Conservation (phyloP, 2,888 invertebrate genomes). For the Agonum fuliginosum region DNA sequence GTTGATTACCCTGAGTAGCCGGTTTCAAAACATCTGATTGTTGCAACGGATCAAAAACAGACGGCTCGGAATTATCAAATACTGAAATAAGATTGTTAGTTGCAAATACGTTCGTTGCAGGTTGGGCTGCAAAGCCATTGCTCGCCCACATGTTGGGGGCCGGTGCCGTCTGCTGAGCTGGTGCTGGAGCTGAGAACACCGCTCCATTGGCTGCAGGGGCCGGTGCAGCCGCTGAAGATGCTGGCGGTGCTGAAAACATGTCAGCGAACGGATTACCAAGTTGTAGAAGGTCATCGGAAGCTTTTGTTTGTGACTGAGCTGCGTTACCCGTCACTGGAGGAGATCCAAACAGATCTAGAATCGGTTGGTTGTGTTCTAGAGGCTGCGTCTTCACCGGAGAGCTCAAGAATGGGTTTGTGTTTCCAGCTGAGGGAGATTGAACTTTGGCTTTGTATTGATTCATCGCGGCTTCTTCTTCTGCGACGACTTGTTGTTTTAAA, state of each 20-base stretch:
- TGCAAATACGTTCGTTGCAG: conserved; percentile 62
- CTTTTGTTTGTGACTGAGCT: conserved; percentile 74
- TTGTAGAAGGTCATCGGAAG: conserved; percentile 91
- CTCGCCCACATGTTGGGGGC: conserved; percentile 67
- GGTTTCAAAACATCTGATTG: conserved; percentile 78
- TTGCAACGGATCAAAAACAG: conserved; percentile 76
- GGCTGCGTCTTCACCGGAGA: conserved; percentile 73
- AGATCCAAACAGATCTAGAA: conserved; percentile 89
- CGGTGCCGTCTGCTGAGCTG: conserved; percentile 64
- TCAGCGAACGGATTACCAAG: conserved; percentile 95
- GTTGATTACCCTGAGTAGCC: conserved; percentile 66
- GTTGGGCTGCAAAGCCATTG: conserved; percentile 67
- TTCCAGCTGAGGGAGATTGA: conserved; percentile 83
- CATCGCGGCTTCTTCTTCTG: conserved; percentile 97
- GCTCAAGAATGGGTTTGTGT: conserved; percentile 91
- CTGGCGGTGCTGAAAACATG: conserved; percentile 72
- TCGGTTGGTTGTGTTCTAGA: conserved; percentile 73
- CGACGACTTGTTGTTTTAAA: conserved; percentile 89
- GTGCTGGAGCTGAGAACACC: conserved; percentile 65
- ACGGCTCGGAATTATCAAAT: conserved; percentile 73
- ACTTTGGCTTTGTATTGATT: conserved; percentile 95
- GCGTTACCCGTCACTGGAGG: conserved; percentile 73
- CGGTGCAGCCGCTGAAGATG: conserved; percentile 15
- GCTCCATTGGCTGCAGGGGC: conserved; percentile 65
- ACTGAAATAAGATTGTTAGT: conserved; percentile 73